These are phyloP conservation scores for Henricia sp. DNA, from an alignment of 53 echinoderm and acorn worm genomes.

Conservation along the genomic window DNA sequence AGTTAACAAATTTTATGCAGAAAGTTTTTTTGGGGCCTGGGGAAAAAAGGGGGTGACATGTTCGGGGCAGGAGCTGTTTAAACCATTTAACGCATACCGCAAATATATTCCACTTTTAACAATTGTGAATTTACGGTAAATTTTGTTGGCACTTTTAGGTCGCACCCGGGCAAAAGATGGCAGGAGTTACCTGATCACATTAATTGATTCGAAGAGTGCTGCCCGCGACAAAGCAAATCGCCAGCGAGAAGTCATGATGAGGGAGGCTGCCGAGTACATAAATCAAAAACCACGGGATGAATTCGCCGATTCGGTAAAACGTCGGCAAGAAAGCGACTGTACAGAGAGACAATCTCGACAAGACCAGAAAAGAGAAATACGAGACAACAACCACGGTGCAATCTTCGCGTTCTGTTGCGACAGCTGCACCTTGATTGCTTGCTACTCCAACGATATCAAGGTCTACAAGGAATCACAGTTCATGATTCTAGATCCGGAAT, in stretches of 20 bases:
- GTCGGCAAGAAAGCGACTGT: conserved; percentile 18
- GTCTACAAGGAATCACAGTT: conserved; percentile 58
- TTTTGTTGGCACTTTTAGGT: conserved; percentile 41
- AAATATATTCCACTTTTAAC: too few species aligned
- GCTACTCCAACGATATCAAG: conserved; percentile 56
- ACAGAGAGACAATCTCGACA: conserved; percentile 11
- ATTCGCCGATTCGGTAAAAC: conserved; percentile 13
- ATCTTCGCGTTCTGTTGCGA: conserved; percentile 44
- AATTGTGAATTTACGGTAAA: not conserved
- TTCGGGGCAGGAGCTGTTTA: too few species aligned
- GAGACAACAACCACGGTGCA: not conserved
- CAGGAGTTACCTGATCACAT: conserved; percentile 70
- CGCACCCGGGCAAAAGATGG: conserved; percentile 66
- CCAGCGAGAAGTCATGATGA: conserved; percentile 57
- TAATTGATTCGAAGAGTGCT: conserved; percentile 46
- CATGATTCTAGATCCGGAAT: conserved; percentile 42
- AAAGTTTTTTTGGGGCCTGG: too few species aligned
- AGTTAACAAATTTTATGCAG: too few species aligned
- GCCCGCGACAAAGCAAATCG: conserved; percentile 54
- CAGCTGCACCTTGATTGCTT: conserved; percentile 57
- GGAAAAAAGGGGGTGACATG: too few species aligned
- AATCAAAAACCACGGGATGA: not conserved
- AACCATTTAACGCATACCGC: too few species aligned
- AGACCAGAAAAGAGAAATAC: conserved; percentile 25
- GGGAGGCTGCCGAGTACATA: conserved; percentile 34